Evolutionary conservation across 2,113 vertebrate species (phyloP).

Genomic region (Mobula birostris): DNA sequence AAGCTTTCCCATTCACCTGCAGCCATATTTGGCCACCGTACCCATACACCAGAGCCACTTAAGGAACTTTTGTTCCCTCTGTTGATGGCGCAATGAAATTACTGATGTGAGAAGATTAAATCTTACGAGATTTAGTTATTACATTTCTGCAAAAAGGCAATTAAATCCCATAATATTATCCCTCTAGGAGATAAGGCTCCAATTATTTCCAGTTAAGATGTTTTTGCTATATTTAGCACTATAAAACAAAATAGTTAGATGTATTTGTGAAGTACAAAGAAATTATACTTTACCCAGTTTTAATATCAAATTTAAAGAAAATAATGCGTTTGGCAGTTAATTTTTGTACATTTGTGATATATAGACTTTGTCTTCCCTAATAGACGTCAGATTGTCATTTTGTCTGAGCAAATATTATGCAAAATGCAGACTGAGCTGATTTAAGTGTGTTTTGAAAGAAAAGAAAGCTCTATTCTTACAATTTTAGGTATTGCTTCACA

Average conservation of each 20-base stretch:
- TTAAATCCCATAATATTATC: constrained; percentile 34
- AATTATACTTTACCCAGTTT: not conserved
- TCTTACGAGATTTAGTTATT: constrained; percentile 5
- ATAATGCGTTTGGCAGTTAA: not conserved
- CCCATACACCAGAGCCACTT: not conserved
- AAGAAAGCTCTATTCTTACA: not conserved
- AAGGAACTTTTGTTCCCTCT: not conserved
- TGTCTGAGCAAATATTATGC: not conserved
- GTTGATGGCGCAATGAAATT: not conserved
- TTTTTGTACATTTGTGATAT: constrained; percentile 13
- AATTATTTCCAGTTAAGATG: constrained; percentile 1
- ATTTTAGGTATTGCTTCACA: not conserved
- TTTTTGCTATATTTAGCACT: not conserved
- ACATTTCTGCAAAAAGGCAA: constrained; percentile 13
- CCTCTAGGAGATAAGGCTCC: not conserved
- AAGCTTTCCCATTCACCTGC: not conserved
- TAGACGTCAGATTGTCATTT: not conserved
- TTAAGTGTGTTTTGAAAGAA: not conserved
- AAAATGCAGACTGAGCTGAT: not conserved
- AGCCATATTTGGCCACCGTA: too few relatives aligned
- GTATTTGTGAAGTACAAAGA: not conserved
- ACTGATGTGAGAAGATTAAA: constrained; percentile 9
- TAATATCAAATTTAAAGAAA: not conserved
- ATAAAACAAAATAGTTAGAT: not conserved
- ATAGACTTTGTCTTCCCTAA: not conserved